Evolutionary conservation across 2,113 vertebrate species (phyloP).

Genomic region (Balaenoptera acutorostrata): DNA sequence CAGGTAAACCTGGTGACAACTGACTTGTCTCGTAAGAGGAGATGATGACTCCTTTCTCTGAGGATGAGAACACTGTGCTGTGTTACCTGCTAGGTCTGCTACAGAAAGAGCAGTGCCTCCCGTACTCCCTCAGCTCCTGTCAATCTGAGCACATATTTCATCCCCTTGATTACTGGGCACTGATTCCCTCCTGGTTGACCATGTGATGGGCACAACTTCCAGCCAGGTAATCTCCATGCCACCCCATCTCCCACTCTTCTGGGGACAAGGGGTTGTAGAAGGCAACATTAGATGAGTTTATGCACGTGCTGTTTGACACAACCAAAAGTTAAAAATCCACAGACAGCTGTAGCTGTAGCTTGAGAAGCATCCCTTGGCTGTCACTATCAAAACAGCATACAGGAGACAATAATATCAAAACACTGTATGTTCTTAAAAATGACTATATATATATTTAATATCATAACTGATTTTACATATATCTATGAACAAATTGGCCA

Average conservation of each 20-base stretch:
- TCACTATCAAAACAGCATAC: background rate
- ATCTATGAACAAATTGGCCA: background rate
- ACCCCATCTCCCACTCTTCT: background rate
- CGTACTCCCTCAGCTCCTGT: rapidly evolving
- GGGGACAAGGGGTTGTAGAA: background rate
- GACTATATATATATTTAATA: background rate
- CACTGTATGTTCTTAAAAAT: background rate
- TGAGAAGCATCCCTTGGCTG: background rate
- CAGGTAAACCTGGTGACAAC: background rate
- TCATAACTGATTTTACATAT: background rate
- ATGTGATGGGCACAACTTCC: background rate
- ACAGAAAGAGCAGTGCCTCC: background rate
- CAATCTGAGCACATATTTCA: rapidly evolving
- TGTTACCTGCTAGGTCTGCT: background rate
- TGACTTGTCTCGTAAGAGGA: background rate
- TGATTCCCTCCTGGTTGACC: background rate
- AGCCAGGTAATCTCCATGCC: background rate
- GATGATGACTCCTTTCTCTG: background rate
- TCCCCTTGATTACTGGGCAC: background rate
- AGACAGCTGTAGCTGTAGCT: background rate
- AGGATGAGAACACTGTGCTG: background rate
- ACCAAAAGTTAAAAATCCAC: background rate
- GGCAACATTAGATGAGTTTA: background rate
- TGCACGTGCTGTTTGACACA: background rate
- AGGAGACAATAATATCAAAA: background rate